Percentiles rank a stretch among this genome's conserved stretches.
Evolutionary conservation across 2,888 invertebrate genomes (phyloP).

Genomic region (Hydriomena furcata): DNA sequence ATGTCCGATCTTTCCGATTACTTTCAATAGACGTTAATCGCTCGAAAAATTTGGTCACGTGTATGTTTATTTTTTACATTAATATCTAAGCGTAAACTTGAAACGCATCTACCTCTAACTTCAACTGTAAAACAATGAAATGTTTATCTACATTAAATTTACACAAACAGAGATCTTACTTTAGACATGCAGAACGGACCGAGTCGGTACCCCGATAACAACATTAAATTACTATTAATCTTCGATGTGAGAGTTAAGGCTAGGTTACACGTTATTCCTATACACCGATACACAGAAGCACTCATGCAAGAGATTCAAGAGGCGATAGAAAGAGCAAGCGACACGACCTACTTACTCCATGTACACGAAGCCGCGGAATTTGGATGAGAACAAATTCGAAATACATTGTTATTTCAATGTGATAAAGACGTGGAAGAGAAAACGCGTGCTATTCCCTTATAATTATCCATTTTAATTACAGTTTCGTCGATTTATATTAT

Average conservation of each 20-base stretch:
- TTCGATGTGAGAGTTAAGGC: conserved; percentile 82
- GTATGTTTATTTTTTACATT: conserved; percentile 61
- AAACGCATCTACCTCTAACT: conserved; percentile 60
- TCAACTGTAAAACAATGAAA: conserved; percentile 59
- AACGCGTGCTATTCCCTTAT: conserved; percentile 75
- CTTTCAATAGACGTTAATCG: conserved; percentile 53
- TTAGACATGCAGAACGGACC: conserved; percentile 75
- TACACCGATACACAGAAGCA: conserved; percentile 72
- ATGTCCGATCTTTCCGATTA: conserved; percentile 28
- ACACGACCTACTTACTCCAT: conserved; percentile 29
- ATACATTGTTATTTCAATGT: conserved; percentile 83
- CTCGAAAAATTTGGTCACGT: conserved; percentile 76
- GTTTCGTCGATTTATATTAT: conserved; percentile 70
- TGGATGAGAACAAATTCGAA: conserved; percentile 78
- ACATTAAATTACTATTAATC: conserved; percentile 52
- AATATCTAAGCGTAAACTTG: conserved; percentile 75
- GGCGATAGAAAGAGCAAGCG: conserved; percentile 56
- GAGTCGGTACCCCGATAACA: conserved; percentile 44
- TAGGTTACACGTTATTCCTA: conserved; percentile 75
- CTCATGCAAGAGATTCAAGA: conserved; percentile 80
- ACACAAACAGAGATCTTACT: conserved; percentile 75
- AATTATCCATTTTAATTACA: conserved; percentile 67
- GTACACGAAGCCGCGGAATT: conserved; percentile 64
- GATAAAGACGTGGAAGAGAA: conserved; percentile 63
- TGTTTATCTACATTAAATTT: conserved; percentile 63